phyloP scores from a whole-genome alignment of 1,140 invertebrate species.

The Drosophila mojavensis region DNA sequence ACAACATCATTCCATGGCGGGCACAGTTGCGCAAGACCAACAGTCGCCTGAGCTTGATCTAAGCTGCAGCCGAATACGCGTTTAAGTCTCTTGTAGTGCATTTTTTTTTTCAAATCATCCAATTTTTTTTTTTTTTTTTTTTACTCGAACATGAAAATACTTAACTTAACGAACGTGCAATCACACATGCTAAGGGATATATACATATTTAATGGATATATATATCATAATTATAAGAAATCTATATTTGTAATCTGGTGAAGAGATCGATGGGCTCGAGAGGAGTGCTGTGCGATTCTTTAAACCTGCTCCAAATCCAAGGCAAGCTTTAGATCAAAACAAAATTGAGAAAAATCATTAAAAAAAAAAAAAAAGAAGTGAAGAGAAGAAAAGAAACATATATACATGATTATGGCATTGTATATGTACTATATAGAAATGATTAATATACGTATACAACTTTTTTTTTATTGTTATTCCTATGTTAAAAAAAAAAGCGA shows the following conservation, averaged over 20 bases:
- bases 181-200: conserved; percentile 12
- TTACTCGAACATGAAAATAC: conserved; percentile 12
- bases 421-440: conserved; percentile 59
- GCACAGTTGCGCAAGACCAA: conserved; percentile 94
- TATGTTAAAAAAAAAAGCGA: conserved; percentile 31
- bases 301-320: conserved; percentile 21
- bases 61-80: conserved; percentile 2
- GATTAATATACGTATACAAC: conserved; percentile 26
- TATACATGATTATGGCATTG: conserved; percentile 17
- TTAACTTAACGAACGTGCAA: conserved; percentile 59
- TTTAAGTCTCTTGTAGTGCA: conserved; percentile 53
- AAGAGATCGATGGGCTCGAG: background rate
- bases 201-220: conserved; percentile 14
- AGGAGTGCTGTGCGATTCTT: background rate
- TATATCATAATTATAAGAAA: conserved; percentile 27
- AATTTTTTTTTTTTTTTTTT: conserved; percentile 26
- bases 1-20: conserved; percentile 93
- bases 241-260: conserved; percentile 15
- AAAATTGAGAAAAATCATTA: background rate
- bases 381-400: background rate
- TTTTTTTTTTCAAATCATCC: conserved; percentile 45
- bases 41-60: conserved; percentile 85
- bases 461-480: conserved; percentile 64
- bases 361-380: background rate
- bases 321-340: conserved; percentile 52